Evolutionary conservation across 2,797 vertebrate species (phyloP), one percentile per base, ranked within the genome.

Genomic region (Odontamblyopus rebecca): DNA sequence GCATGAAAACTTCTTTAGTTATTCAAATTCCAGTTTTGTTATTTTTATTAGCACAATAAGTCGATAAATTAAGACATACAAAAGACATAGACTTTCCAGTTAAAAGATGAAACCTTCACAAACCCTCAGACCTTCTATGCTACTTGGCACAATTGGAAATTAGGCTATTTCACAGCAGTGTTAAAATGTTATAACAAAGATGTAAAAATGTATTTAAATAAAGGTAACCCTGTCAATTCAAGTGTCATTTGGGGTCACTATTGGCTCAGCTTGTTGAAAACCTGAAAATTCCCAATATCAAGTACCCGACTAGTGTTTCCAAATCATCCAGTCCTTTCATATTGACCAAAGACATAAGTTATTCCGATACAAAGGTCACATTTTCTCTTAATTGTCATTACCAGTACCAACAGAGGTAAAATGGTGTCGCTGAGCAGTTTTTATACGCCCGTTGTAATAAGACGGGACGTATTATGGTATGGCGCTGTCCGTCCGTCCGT

Each of bases 11-110:
- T 0, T 71, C 11, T 67, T 53, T 23, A 81, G 30, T 78, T 88
- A 32, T 72, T 75, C 32, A 68, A 2, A 67, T 80, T 85, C 80
- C 77, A 91, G 73, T 87, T 91, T 90, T 86, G 86, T 89, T 86
- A 8, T 41, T 76, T 48, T 51, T 74, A 63, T 82, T 62, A 82
- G 65, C 57, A 62, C 30, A 6, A 41, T 5, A 27, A 80, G 51
- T 75, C 27, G 48, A 88, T 82, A 87, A 88, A 84, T 87, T 87
- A 87, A 87, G 78, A 89, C 80, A 77, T 73, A 71, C 80, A 80
- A 80, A 79, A 85, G 73, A 70, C 48, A 79, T 44, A 84, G 63
- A 61, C 44, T 26, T 11, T 71, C 62, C 65, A 79, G 74, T 76
- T 70, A 59, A 70, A 38, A 73, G 26, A 5, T 3, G 74, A 13